Conservation (phyloP, 2,797 vertebrate species). For the Salarias fasciatus region DNA sequence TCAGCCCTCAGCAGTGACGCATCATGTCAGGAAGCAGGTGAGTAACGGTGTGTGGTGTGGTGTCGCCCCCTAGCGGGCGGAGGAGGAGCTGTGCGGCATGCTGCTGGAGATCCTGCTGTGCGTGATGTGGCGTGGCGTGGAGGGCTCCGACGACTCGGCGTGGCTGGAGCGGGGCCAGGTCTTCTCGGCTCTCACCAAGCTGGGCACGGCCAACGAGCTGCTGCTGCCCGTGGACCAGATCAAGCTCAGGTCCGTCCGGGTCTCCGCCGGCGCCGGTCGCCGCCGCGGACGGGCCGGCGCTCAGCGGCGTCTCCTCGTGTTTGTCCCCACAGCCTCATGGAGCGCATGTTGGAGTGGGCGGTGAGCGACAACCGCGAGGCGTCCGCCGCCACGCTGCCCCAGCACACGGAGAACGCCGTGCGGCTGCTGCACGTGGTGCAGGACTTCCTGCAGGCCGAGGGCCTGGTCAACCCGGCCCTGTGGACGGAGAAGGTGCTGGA, state of each 20-base stretch:
- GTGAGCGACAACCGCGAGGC: slow-evolving; percentile 93
- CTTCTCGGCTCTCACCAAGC: slow-evolving; percentile 93
- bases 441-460: slow-evolving; percentile 95
- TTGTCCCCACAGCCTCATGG: slow-evolving; percentile 84
- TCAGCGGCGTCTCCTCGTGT: not conserved
- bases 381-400: slow-evolving; percentile 82
- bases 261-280: too few relatives aligned
- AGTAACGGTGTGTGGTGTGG: slow-evolving; percentile 4
- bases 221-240: slow-evolving; percentile 92
- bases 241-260: slow-evolving; percentile 86
- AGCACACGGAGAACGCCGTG: slow-evolving; percentile 93
- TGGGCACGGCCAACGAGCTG: slow-evolving; percentile 90
- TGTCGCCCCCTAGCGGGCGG: slow-evolving; percentile 82
- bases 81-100: slow-evolving; percentile 90
- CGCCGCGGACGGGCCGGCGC: too few relatives aligned
- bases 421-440: slow-evolving; percentile 90
- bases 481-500: slow-evolving; percentile 97
- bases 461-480: slow-evolving; percentile 87
- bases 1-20: too few relatives aligned
- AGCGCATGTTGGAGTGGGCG: slow-evolving; percentile 95
- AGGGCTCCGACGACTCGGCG: slow-evolving; percentile 89
- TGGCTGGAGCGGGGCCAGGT: slow-evolving; percentile 96
- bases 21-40: too few relatives aligned
- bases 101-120: slow-evolving; percentile 89
- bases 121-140: slow-evolving; percentile 95